Evolutionary conservation across 2,888 invertebrate species (phyloP).

Genomic region (Philopedon plagiatum): DNA sequence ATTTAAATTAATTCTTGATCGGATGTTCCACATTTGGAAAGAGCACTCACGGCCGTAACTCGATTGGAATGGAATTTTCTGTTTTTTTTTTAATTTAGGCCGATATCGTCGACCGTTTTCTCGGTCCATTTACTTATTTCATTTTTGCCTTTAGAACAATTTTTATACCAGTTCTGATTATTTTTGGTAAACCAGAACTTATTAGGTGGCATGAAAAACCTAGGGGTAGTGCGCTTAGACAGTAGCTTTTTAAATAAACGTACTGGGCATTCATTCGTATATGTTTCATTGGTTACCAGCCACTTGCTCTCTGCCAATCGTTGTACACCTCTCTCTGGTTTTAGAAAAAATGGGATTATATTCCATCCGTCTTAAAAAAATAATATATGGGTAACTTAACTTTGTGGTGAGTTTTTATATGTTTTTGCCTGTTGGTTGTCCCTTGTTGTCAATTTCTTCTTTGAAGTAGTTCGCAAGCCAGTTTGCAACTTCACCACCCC

Average conservation of each 20-base stretch:
- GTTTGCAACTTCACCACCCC: constrained; percentile 6
- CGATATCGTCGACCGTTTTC: neutral
- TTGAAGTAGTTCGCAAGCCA: neutral
- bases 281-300: constrained; percentile 2
- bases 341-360: constrained; percentile 10
- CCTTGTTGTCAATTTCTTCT: neutral
- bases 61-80: constrained; percentile 3
- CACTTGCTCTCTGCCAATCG: constrained; percentile 11
- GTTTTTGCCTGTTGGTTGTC: neutral
- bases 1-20: constrained; percentile 10
- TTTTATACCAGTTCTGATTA: constrained; percentile 5
- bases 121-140: neutral
- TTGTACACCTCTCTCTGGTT: neutral
- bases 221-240: neutral
- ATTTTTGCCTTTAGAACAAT: neutral
- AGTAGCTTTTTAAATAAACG: neutral
- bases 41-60: neutral
- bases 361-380: neutral
- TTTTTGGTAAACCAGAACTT: neutral
- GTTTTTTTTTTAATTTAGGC: neutral
- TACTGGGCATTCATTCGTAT: neutral
- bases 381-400: neutral
- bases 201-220: neutral
- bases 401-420: neutral
- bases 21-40: neutral